Evolutionary conservation across 2,888 invertebrate species (phyloP), one percentile per base, ranked within the genome.

Genomic region (Nudaria mundana): DNA sequence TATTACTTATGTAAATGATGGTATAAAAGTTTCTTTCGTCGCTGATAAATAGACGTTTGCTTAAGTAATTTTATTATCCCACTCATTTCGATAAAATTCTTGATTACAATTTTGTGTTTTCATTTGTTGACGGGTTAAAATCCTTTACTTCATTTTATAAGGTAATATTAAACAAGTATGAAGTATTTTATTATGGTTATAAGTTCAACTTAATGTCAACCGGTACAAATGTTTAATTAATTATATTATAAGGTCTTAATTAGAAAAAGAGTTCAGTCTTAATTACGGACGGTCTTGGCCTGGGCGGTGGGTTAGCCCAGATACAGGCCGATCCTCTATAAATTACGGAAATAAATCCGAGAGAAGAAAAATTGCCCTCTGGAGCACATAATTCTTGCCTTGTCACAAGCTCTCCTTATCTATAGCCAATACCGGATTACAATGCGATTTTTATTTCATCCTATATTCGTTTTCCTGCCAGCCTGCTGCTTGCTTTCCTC

Each of bases 341-440:
- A 88, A 88, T 88, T 87, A 88, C 87, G 76, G 70, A 80, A 86
- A 88, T 88, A 88, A 88, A 88, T 88, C 88, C 88, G 75, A 79
- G 76, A 77, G 75, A 88, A 88, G 88, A 88, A 88, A 88, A 88
- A 88, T 88, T 87, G 88, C 87, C 84, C 88, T 88, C 84, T 82
- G 78, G 86, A 88, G 88, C 88, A 88, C 88, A 88, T 88, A 88
- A 88, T 88, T 88, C 88, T 88, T 88, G 86, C 84, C 88, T 88
- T 88, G 88, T 88, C 88, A 88, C 88, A 87, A 81, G 77, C 81
- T 78, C 81, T 86, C 86, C 87, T 88, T 88, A 88, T 88, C 88
- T 85, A 75, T 75, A 79, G 76, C 88, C 88, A 88, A 88, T 88
- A 88, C 83, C 86, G 88, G 88, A 88, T 88, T 88, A 88, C 88